A percentile compares a stretch with the other conserved stretches of the same genome.
These are phyloP conservation scores for Hymenopus coronatus DNA, from an alignment of 2,888 invertebrate genomes.

Conservation along the genomic window DNA sequence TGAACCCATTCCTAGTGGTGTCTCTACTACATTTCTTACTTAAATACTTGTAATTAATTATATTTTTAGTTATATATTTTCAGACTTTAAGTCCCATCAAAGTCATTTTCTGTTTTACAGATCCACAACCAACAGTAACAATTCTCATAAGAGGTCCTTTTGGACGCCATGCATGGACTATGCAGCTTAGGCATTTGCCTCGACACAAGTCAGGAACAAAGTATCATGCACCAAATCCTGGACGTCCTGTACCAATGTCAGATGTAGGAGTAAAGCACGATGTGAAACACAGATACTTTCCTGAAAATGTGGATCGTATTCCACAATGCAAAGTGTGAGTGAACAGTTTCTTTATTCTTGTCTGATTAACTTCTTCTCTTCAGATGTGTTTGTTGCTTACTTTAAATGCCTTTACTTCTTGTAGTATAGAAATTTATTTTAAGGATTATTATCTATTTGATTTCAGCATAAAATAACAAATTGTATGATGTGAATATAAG, in stretches of 20 bases:
- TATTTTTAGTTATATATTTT: no score
- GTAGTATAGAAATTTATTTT: no score
- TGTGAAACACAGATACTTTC: slow-evolving; percentile 71
- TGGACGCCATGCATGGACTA: slow-evolving; percentile 93
- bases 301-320: slow-evolving; percentile 75
- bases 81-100: no score
- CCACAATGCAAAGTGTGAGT: slow-evolving; percentile 78
- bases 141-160: slow-evolving; percentile 89
- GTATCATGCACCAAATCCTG: slow-evolving; percentile 56
- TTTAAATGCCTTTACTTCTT: no score
- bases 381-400: neutral
- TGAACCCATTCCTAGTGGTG: no score
- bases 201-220: slow-evolving; percentile 73
- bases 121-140: slow-evolving; percentile 89
- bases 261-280: slow-evolving; percentile 66
- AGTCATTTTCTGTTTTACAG: slow-evolving; percentile 44
- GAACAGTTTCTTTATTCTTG: neutral
- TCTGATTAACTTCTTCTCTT: neutral
- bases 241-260: slow-evolving; percentile 73
- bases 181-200: slow-evolving; percentile 83
- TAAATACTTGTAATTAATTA: no score
- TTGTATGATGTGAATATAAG: no score
- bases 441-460: no score
- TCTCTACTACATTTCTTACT: no score
- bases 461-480: no score